Conservation (phyloP, 2,113 vertebrate species). For the Oryzias woworae region DNA sequence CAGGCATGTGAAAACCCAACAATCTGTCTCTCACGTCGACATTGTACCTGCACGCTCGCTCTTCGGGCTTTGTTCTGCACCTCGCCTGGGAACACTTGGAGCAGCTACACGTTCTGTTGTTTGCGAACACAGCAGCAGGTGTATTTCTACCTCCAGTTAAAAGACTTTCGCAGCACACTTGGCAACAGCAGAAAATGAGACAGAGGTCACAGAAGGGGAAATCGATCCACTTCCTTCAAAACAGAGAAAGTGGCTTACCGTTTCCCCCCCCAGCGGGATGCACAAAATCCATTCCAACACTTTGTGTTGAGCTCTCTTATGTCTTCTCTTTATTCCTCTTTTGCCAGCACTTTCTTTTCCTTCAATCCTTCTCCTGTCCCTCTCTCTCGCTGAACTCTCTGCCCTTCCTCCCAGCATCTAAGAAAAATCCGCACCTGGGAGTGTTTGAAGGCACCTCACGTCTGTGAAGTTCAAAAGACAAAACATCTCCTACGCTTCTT, state of each 20-base stretch:
- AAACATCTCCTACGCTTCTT: constrained; percentile 54
- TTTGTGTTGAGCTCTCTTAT: constrained; percentile 17
- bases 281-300: constrained; percentile 53
- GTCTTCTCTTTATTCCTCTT: constrained; percentile 22
- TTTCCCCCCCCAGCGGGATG: constrained; percentile 57
- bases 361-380: constrained; percentile 26
- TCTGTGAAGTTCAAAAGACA: constrained; percentile 59
- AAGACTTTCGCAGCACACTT: constrained; percentile 64
- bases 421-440: constrained; percentile 62
- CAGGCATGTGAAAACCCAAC: constrained; percentile 9
- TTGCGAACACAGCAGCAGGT: constrained; percentile 33
- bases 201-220: constrained; percentile 65
- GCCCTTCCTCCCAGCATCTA: constrained; percentile 51
- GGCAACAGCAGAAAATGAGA: constrained; percentile 54
- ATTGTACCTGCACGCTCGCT: constrained; percentile 25
- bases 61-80: constrained; percentile 24
- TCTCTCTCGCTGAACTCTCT: constrained; percentile 33
- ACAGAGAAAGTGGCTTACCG: constrained; percentile 67
- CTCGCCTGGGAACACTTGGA: constrained; percentile 36
- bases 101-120: constrained; percentile 8
- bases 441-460: constrained; percentile 53
- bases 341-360: constrained; percentile 5
- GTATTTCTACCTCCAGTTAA: constrained; percentile 57
- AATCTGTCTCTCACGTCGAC: constrained; percentile 13
- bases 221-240: constrained; percentile 71